Base-by-base conservation (phyloP, 2,888 invertebrate species). In the Antitype chi region DNA sequence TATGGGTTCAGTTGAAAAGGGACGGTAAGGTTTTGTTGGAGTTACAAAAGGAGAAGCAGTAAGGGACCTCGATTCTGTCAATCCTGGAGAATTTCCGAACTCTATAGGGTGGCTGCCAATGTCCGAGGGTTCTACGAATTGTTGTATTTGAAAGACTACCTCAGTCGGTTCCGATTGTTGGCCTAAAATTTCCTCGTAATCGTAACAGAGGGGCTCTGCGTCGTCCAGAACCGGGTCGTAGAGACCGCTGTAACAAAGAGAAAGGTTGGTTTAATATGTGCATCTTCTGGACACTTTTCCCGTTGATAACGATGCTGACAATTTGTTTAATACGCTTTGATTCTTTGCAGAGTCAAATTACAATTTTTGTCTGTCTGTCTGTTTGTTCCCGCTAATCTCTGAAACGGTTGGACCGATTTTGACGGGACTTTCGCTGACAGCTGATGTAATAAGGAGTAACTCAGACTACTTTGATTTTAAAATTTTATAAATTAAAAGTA, bases 201-300 rank as follows among this genome's bases (percentile, higher is more conserved):
- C 94, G 94, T 92, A 94, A 78, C 78, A 78, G 38, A 93, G 90
- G 82, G 93, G 92, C 90, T 95, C 95, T 88, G 90, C 92, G 80
- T 96, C 94, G 94, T 96, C 95, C 84, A 95, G 88, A 66, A 95
- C 94, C 85, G 94, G 95, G 89, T 95, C 95, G 94, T 96, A 95
- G 71, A 94, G 95, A 86, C 96, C 96, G 90, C 96, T 96, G 94
- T 0, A 90, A 92, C 82, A 89, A 89, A 72, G 25, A 74, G 64
- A 82, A 80, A 13, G 1, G 5, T 6, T 6, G 9, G 2, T 73
- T 73, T 47, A 25, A 20, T 52, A 68, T 47, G 11, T 47, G 43
- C 43, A 47, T 38, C 38, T 38, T 38, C 6, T 38, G 38, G 38
- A 6, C 38, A 38, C 6, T 5, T 38, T 2, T 38, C 38, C 38